A percentile compares a stretch with the other conserved stretches of the same genome.
Conservation (phyloP, 2,888 invertebrate genomes). For the Lypha dubia region DNA sequence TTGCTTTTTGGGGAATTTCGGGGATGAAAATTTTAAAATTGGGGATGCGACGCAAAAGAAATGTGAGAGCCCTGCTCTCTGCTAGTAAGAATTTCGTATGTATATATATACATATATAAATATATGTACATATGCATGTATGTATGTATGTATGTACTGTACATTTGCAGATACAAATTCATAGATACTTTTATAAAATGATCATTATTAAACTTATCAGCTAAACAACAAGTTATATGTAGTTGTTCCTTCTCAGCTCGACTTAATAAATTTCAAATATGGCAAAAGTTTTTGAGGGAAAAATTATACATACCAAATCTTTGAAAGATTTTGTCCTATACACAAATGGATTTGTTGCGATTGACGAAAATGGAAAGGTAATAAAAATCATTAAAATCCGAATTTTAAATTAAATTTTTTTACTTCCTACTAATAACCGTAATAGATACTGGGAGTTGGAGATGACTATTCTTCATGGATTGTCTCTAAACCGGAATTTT, state of each 20-base stretch:
- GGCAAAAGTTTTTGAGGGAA: slow-evolving; percentile 81
- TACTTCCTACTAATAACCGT: not conserved
- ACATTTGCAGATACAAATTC: no score
- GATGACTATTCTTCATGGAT: slow-evolving; percentile 77
- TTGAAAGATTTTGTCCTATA: slow-evolving; percentile 83
- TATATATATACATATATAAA: no score
- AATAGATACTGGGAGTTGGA: slow-evolving; percentile 83
- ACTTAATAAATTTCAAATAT: slow-evolving; percentile 69
- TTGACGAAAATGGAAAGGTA: slow-evolving; percentile 86
- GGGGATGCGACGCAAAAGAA: no score
- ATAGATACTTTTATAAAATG: no score
- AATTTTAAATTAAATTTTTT: not conserved
- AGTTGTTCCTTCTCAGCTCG: not conserved
- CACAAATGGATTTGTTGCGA: slow-evolving; percentile 85
- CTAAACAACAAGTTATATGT: not conserved
- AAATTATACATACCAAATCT: slow-evolving; percentile 82
- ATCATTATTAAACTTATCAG: slow-evolving; percentile 18
- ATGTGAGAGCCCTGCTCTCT: no score
- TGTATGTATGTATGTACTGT: no score
- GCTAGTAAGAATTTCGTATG: no score
- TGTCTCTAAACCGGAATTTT: slow-evolving; percentile 27
- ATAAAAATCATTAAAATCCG: not conserved
- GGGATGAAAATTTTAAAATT: no score
- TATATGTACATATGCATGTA: no score
- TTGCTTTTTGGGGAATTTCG: no score